Conservation (phyloP, 2,113 vertebrate genomes). For the Cyprinodon brontotheroides region DNA sequence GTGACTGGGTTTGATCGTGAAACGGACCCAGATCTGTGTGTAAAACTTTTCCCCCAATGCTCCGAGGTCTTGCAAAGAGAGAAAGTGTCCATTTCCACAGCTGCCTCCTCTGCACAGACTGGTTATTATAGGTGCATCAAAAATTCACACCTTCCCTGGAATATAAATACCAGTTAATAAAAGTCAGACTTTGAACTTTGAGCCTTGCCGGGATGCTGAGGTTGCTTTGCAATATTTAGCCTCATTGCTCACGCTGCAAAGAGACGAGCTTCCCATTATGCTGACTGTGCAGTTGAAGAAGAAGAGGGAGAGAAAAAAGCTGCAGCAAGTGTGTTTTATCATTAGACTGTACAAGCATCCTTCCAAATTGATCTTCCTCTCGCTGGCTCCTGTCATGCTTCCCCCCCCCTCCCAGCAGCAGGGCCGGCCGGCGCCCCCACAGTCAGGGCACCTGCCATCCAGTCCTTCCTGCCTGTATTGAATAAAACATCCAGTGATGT, state of each 20-base stretch:
- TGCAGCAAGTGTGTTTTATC: conserved; percentile 62
- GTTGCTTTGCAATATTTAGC: conserved; percentile 57
- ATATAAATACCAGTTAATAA: conserved; percentile 23
- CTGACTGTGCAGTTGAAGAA: conserved; percentile 55
- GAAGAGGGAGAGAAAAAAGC: conserved; percentile 11
- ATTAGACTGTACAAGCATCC: conserved; percentile 60
- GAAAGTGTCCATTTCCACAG: conserved; percentile 46
- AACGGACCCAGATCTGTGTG: conserved; percentile 50
- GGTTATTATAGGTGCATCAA: not conserved
- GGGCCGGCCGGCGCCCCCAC: conserved; percentile 70
- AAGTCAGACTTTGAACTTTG: conserved; percentile 62
- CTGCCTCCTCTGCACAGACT: conserved; percentile 20
- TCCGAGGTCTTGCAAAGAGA: conserved; percentile 32
- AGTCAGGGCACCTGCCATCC: conserved; percentile 79
- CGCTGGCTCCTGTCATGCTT: conserved; percentile 52
- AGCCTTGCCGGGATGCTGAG: conserved; percentile 52
- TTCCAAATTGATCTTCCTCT: conserved; percentile 58
- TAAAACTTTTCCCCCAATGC: conserved; percentile 60
- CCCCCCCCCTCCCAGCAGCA: conserved; percentile 55
- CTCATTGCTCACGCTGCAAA: conserved; percentile 40
- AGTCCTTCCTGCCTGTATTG: conserved; percentile 78
- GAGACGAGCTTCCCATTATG: conserved; percentile 58
- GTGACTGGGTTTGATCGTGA: conserved; percentile 48
- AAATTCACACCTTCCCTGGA: conserved; percentile 25
- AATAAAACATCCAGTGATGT: conserved; percentile 85